phyloP scores from a whole-genome alignment of 2,113 vertebrate species.

The Lampris megalopsis region DNA sequence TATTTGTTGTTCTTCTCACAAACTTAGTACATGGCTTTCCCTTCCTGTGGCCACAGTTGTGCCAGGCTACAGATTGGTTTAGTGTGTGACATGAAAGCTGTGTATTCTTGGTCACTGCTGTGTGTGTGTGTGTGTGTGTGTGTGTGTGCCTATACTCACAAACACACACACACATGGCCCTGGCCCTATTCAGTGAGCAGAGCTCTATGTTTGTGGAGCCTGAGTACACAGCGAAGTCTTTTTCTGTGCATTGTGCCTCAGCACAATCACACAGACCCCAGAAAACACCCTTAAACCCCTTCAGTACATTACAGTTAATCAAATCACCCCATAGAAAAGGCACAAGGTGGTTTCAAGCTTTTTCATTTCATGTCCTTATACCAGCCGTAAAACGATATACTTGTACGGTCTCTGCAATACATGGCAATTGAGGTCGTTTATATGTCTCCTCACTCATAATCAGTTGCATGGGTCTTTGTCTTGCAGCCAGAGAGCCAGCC shows the following conservation, averaged over 20 bases:
- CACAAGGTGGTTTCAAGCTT: too few relatives aligned
- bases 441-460: neutral
- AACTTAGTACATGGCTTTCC: neutral
- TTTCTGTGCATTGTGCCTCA: constrained; percentile 15
- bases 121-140: neutral
- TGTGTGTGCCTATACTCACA: constrained; percentile 5
- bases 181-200: constrained; percentile 29
- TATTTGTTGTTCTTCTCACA: neutral
- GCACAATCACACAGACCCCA: constrained; percentile 2
- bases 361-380: too few relatives aligned
- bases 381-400: too few relatives aligned
- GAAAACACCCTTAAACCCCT: neutral
- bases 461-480: constrained; percentile 32
- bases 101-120: neutral
- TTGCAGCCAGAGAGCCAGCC: constrained; percentile 63
- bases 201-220: constrained; percentile 43
- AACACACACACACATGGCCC: constrained; percentile 4
- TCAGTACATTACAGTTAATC: neutral
- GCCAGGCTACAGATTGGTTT: constrained; percentile 9
- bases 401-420: too few relatives aligned
- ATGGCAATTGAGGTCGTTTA: too few relatives aligned
- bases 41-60: constrained; percentile 23
- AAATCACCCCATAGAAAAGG: too few relatives aligned
- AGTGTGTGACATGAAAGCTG: constrained; percentile 18
- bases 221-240: constrained; percentile 32